Base-by-base conservation (phyloP, 2,888 invertebrate genomes). In the Aradus depressus region DNA sequence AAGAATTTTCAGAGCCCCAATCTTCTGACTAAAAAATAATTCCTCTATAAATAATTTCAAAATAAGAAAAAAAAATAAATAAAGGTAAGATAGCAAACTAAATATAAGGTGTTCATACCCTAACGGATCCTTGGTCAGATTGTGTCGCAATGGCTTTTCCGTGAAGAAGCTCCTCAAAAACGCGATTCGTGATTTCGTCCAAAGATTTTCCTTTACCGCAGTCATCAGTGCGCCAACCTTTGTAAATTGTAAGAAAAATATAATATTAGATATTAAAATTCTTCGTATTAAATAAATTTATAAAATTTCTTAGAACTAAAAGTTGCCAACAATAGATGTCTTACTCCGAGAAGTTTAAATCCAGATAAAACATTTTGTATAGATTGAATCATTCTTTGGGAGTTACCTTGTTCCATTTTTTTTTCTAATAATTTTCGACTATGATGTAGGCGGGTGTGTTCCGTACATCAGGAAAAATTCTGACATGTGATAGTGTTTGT, bases 141-240 rank as follows among this genome's bases (percentile, higher is more conserved):
- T 66, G 56, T 42, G 61, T 59, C 12, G 59, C 60, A 48, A 65
- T 64, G 1, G 72, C 69, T 63, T 80, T 73, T 51, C 78, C 80
- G 60, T 82, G 80, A 51, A 84, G 67, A 52, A 84, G 69, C 59
- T 83, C 83, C 65, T 81, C 81, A 63, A 83, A 84, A 39, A 84
- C 81, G 66, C 78, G 76, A 67, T 83, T 84, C 4, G 84, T 84
- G 49, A 84, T 79, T 67, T 83, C 84, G 61, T 84, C 82, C 43
- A 81, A 65, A n/a, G 63, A 62, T 48, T 64, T 62, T 5, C 62
- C 60, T 56, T 62, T 63, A 51, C 60, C 41, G 34, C 53, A 53
- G 16, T 57, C 57, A 16, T 54, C 49, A 28, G 35, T 28, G 6
- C 55, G 48, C 58, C 58, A 58, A 34, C 53, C 57, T 54, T 25